Evolutionary conservation across 2,113 vertebrate species (phyloP).

Genomic region (Ibidorhyncha struthersii): DNA sequence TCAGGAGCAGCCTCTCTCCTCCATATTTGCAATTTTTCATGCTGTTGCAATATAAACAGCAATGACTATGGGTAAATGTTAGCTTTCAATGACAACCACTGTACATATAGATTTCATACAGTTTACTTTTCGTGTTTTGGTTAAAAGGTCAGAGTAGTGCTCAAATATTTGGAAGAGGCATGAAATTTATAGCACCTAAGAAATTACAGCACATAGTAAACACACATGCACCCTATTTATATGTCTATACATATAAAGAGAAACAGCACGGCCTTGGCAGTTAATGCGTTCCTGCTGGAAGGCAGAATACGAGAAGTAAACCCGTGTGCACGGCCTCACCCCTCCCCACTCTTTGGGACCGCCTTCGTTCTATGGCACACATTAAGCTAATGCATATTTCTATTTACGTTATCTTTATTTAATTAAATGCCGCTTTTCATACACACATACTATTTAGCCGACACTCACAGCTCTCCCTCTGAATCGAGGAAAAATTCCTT

Average conservation of each 20-base stretch:
- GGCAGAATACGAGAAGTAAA: not conserved
- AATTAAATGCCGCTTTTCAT: not conserved
- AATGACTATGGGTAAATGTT: not conserved
- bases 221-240: not conserved
- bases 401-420: conserved; percentile 3
- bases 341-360: not conserved
- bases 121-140: conserved; percentile 52
- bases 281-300: not conserved
- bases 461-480: not conserved
- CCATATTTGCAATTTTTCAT: not conserved
- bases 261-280: not conserved
- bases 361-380: not conserved
- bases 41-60: conserved; percentile 31
- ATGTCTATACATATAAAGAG: not conserved
- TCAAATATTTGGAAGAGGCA: conserved; percentile 56
- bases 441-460: not conserved
- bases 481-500: not conserved
- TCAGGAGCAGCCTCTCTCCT: not conserved
- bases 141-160: conserved; percentile 49
- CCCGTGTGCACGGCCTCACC: not conserved
- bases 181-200: not conserved
- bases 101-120: conserved; percentile 6
- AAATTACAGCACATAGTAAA: not conserved
- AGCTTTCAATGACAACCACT: not conserved
- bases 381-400: not conserved